These are phyloP conservation scores for Drosophila eugracilis DNA, from an alignment of 1,140 invertebrate species.

Conservation along the genomic window DNA sequence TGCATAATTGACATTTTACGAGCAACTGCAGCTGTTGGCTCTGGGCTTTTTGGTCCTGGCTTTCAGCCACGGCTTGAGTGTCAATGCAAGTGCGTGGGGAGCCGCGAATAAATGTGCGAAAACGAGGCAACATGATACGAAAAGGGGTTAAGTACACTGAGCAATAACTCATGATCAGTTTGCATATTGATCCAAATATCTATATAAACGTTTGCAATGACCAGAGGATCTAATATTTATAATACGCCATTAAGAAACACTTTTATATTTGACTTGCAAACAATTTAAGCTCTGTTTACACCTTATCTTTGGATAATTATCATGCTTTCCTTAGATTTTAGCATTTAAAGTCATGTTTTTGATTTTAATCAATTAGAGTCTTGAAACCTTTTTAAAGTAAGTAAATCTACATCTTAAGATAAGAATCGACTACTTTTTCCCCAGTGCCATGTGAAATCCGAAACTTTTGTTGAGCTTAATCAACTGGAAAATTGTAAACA, in stretches of 20 bases:
- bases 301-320: too few relatives aligned
- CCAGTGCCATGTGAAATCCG: slow-evolving; percentile 55
- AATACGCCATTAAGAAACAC: too few relatives aligned
- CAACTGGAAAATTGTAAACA: slow-evolving; percentile 81
- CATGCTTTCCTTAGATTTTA: too few relatives aligned
- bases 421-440: background rate
- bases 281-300: too few relatives aligned
- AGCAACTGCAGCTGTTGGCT: slow-evolving; percentile 60
- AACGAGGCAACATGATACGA: slow-evolving; percentile 31
- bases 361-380: too few relatives aligned
- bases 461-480: slow-evolving; percentile 66
- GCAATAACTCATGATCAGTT: background rate
- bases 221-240: too few relatives aligned
- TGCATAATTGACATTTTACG: slow-evolving; percentile 73
- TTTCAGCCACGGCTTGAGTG: slow-evolving; percentile 60
- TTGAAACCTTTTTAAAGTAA: too few relatives aligned
- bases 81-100: slow-evolving; percentile 66
- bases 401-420: too few relatives aligned
- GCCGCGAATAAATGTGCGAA: slow-evolving; percentile 66
- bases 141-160: slow-evolving; percentile 4
- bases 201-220: too few relatives aligned
- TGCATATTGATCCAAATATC: background rate
- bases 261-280: too few relatives aligned
- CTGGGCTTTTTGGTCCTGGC: slow-evolving; percentile 25
- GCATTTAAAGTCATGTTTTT: too few relatives aligned